These are phyloP conservation scores for Pachycephala philippinensis DNA, from an alignment of 2,113 vertebrate species.

Conservation along the genomic window DNA sequence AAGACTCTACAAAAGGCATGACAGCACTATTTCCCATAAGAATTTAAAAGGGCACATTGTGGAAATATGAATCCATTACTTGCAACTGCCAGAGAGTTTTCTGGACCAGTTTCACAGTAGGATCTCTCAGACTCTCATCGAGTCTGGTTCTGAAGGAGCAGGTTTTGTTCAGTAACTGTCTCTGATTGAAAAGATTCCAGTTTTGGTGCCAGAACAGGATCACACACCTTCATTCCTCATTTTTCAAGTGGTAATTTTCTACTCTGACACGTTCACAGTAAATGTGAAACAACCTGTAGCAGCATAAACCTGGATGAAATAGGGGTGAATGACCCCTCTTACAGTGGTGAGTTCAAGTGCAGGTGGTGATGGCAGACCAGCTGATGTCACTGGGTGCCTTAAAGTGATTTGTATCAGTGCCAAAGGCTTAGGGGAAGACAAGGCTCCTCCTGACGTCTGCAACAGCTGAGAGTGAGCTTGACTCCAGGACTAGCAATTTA, in stretches of 20 bases:
- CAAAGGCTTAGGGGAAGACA: not conserved
- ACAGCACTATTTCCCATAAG: not conserved
- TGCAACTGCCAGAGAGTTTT: not conserved
- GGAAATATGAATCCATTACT: not conserved
- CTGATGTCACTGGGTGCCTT: not conserved
- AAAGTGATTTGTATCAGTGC: not conserved
- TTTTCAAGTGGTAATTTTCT: not conserved
- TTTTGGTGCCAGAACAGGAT: not conserved
- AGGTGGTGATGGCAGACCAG: not conserved
- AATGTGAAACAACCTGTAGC: not conserved
- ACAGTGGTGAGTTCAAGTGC: not conserved
- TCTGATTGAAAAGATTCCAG: not conserved
- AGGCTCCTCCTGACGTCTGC: not conserved
- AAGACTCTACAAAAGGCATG: not conserved
- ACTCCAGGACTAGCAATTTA: not conserved
- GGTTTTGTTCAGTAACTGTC: not conserved
- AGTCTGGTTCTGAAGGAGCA: not conserved
- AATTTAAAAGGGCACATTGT: not conserved
- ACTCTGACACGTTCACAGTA: not conserved
- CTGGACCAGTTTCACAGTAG: not conserved
- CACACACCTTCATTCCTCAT: accelerated
- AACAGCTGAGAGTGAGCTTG: not conserved
- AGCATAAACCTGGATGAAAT: not conserved
- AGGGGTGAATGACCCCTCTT: not conserved
- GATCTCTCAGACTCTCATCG: not conserved